phyloP scores from a whole-genome alignment of 2,888 invertebrate genomes.

The Sisyra nigra region DNA sequence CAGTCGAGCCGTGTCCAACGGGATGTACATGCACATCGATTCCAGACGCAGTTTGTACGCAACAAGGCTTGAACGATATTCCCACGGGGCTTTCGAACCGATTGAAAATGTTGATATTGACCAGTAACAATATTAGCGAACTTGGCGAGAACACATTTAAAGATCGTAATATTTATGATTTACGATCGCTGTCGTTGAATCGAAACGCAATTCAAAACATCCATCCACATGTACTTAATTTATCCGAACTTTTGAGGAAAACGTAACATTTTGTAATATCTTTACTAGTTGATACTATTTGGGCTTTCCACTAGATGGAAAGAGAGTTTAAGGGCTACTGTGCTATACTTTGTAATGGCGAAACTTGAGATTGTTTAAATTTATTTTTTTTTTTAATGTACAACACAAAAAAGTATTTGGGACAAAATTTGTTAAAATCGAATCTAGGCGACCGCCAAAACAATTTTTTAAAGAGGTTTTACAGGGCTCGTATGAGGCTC shows the following conservation, averaged over 20 bases:
- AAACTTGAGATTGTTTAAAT: no score
- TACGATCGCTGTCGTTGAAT: slow-evolving; percentile 23
- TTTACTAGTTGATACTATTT: no score
- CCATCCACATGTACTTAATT: slow-evolving; percentile 15
- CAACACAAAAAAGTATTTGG: no score
- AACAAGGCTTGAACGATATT: slow-evolving; percentile 30
- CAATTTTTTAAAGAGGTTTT: no score
- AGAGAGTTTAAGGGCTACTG: no score
- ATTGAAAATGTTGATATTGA: slow-evolving; percentile 27
- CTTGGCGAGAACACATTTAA: slow-evolving; percentile 15
- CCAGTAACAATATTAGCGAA: slow-evolving; percentile 29
- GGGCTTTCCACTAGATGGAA: not conserved
- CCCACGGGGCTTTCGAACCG: slow-evolving; percentile 27
- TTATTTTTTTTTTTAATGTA: no score
- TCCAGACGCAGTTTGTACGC: slow-evolving; percentile 29
- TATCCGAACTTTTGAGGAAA: no score
- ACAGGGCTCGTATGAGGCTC: no score
- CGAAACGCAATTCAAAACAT: slow-evolving; percentile 22
- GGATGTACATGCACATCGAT: slow-evolving; percentile 21
- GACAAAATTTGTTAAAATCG: no score
- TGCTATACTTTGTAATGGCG: no score
- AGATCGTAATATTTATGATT: slow-evolving; percentile 17
- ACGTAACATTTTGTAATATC: no score
- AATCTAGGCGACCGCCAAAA: no score
- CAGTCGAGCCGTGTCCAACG: slow-evolving; percentile 19